A percentile compares a stretch with the other conserved stretches of the same genome.
These are phyloP conservation scores for Plestiodon gilberti DNA, from an alignment of 2,113 vertebrate genomes.

Conservation along the genomic window DNA sequence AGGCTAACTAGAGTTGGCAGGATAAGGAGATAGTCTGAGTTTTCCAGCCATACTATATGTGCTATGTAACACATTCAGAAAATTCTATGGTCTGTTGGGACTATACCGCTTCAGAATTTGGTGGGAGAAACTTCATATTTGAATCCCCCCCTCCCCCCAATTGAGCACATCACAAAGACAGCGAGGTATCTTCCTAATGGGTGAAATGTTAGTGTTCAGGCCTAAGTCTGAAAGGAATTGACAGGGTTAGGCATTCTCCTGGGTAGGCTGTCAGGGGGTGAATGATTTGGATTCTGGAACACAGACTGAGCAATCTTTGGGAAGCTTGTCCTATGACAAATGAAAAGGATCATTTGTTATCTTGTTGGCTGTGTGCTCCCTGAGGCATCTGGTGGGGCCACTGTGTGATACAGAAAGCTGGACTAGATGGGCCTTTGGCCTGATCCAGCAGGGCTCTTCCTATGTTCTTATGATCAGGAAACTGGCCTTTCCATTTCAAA, in stretches of 20 bases:
- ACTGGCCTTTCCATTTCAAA: conserved; percentile 44
- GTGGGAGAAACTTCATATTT: not conserved
- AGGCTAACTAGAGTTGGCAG: not conserved
- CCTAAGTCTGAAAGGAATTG: not conserved
- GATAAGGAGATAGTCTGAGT: too few relatives aligned
- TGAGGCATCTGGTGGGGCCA: too few relatives aligned
- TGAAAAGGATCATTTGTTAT: too few relatives aligned
- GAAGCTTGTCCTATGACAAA: not conserved
- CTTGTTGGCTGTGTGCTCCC: too few relatives aligned
- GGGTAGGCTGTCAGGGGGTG: not conserved
- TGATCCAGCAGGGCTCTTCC: too few relatives aligned
- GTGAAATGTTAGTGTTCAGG: not conserved
- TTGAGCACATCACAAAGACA: not conserved
- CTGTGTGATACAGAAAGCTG: too few relatives aligned
- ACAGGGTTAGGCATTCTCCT: not conserved
- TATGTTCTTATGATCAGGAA: conserved; percentile 28
- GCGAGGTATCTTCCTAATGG: not conserved
- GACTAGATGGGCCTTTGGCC: too few relatives aligned
- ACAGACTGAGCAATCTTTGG: not conserved
- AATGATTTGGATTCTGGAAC: fast-evolving
- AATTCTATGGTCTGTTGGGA: not conserved
- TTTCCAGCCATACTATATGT: not conserved
- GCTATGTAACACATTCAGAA: not conserved
- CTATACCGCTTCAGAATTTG: not conserved
- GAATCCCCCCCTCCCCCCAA: too few relatives aligned